Percentiles rank a stretch among this genome's conserved stretches.
These are phyloP conservation scores for Macropodus opercularis DNA, from an alignment of 2,797 vertebrate species.

Conservation along the genomic window DNA sequence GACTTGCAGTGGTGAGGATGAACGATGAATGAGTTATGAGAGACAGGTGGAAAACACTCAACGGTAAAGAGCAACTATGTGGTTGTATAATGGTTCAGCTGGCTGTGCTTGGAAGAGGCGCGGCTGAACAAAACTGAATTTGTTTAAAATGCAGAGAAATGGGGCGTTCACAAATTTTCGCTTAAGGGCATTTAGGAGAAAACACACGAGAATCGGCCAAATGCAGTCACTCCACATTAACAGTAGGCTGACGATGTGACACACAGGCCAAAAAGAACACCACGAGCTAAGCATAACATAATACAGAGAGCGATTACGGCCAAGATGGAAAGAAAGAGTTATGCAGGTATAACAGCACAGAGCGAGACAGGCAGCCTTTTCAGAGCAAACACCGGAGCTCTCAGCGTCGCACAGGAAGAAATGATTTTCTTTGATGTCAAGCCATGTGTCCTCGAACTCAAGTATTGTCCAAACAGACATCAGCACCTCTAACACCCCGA, in stretches of 20 bases:
- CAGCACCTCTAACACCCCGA: conserved; percentile 73
- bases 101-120: conserved; percentile 40
- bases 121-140: conserved; percentile 34
- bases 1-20: conserved; percentile 34
- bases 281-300: too few species aligned
- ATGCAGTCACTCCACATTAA: conserved; percentile 41
- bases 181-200: conserved; percentile 39
- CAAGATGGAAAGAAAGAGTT: not conserved
- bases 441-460: conserved; percentile 73
- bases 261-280: conserved; percentile 29
- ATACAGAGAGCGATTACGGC: not conserved
- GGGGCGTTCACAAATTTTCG: conserved; percentile 28
- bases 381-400: conserved; percentile 66
- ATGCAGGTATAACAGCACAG: not conserved
- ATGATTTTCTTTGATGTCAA: conserved; percentile 72
- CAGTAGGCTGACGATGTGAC: conserved; percentile 21
- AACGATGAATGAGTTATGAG: conserved; percentile 29
- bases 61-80: conserved; percentile 39
- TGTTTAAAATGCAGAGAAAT: conserved; percentile 50
- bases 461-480: conserved; percentile 68
- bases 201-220: conserved; percentile 24
- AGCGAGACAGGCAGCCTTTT: conserved; percentile 39
- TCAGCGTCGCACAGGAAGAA: conserved; percentile 69
- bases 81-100: conserved; percentile 35
- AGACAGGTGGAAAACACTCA: conserved; percentile 52